Evolutionary conservation across 2,797 vertebrate genomes (phyloP).

Genomic region (Psittacula echo): DNA sequence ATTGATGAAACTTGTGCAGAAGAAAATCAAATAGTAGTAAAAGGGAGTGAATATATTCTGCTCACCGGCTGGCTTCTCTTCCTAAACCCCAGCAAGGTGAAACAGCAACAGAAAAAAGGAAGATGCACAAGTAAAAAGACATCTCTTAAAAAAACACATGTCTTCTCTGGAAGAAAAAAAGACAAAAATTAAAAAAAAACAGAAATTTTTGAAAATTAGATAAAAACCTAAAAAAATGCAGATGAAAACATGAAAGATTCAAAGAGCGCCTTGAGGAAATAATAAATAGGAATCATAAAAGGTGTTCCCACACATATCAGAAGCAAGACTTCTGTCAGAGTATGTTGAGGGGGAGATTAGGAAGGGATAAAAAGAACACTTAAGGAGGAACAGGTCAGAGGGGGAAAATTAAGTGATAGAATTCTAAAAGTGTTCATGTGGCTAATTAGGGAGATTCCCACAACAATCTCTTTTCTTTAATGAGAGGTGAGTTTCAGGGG

Average conservation of each 20-base stretch:
- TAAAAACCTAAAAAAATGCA: neutral
- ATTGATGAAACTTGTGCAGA: neutral
- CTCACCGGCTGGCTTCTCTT: neutral
- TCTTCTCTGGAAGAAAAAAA: neutral
- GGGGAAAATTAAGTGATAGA: neutral
- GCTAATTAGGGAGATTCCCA: neutral
- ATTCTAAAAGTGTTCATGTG: neutral
- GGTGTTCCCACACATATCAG: neutral
- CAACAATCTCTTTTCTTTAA: neutral
- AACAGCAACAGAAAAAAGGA: neutral
- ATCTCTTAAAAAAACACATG: neutral
- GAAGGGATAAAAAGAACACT: neutral
- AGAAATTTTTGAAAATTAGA: neutral
- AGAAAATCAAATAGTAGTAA: neutral
- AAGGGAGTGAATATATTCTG: neutral
- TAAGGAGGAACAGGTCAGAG: neutral
- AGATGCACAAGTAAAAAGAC: neutral
- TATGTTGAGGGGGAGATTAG: neutral
- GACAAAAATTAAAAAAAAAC: neutral
- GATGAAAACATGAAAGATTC: neutral
- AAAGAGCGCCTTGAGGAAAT: neutral
- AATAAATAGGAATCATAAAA: neutral
- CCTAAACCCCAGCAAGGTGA: neutral
- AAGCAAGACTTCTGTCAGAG: neutral
- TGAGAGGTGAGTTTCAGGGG: neutral